Evolutionary conservation across 2,113 vertebrate genomes (phyloP).

Genomic region (Bostrychus sinensis): DNA sequence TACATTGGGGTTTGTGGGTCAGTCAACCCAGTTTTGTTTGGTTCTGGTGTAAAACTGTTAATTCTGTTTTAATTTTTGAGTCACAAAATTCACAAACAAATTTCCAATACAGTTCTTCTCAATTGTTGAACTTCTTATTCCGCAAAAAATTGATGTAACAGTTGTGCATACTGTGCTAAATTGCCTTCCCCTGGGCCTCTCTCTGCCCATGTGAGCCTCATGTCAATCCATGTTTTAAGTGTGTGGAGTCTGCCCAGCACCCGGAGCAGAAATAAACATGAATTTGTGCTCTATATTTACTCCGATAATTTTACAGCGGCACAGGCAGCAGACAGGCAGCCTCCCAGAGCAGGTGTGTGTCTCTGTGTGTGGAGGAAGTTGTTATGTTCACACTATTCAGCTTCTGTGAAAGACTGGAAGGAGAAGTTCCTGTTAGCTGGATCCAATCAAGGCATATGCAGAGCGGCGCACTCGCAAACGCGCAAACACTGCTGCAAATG

Average conservation of each 20-base stretch:
- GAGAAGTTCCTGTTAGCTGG: constrained; percentile 39
- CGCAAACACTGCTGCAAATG: not conserved
- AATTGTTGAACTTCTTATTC: too few relatives aligned
- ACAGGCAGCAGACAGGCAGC: constrained; percentile 26
- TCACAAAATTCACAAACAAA: too few relatives aligned
- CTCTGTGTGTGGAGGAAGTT: constrained; percentile 60
- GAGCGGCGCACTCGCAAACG: not conserved
- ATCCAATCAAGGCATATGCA: constrained; percentile 6
- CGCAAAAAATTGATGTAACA: not conserved
- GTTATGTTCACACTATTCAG: constrained; percentile 67
- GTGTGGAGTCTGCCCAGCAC: constrained; percentile 77
- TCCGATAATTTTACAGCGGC: constrained; percentile 66
- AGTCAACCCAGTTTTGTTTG: too few relatives aligned
- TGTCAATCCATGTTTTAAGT: constrained; percentile 28
- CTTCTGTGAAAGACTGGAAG: constrained; percentile 47
- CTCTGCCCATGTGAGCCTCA: not conserved
- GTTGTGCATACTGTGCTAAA: not conserved
- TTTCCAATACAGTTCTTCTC: too few relatives aligned
- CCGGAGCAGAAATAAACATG: constrained; percentile 78
- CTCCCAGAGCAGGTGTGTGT: constrained; percentile 36
- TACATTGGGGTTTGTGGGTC: too few relatives aligned
- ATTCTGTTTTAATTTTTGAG: too few relatives aligned
- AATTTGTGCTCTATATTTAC: constrained; percentile 69
- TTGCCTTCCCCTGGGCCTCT: not conserved
- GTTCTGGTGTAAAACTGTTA: too few relatives aligned